A percentile compares a stretch with the other conserved stretches of the same genome.
phyloP scores from a whole-genome alignment of 2,888 invertebrate genomes.

The Cacoxenus indagator region DNA sequence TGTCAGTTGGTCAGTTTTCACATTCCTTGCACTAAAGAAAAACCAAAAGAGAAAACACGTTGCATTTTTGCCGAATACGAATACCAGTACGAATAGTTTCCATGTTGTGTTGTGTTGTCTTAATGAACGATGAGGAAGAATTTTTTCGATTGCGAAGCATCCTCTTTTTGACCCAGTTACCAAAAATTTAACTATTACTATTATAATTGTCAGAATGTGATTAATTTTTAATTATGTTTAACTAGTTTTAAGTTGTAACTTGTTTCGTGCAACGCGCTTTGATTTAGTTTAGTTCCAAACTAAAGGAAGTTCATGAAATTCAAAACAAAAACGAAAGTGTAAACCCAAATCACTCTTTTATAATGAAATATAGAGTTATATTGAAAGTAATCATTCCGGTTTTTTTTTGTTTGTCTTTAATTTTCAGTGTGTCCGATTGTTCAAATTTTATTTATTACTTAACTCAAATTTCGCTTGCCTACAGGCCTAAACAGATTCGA shows the following conservation, averaged over 20 bases:
- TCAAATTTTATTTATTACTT: neutral
- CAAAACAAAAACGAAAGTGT: neutral
- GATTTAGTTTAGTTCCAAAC: neutral
- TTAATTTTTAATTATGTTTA: slow-evolving; percentile 23
- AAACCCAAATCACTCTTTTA: neutral
- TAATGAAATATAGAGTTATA: slow-evolving; percentile 14
- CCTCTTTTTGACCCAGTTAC: slow-evolving; percentile 18
- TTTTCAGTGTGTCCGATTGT: neutral
- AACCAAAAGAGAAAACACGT: too few relatives aligned
- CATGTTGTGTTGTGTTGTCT: neutral
- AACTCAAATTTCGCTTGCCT: neutral
- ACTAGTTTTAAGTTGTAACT: slow-evolving; percentile 12
- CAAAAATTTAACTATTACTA: slow-evolving; percentile 4
- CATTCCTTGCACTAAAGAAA: neutral
- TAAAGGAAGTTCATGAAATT: neutral
- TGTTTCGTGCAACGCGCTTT: neutral
- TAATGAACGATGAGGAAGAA: neutral
- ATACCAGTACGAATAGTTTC: too few relatives aligned
- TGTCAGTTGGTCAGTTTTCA: slow-evolving; percentile 38
- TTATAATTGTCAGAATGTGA: slow-evolving; percentile 13
- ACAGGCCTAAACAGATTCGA: too few relatives aligned
- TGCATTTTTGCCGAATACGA: neutral
- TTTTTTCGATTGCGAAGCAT: neutral
- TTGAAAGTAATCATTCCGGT: neutral
- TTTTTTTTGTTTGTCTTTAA: slow-evolving; percentile 7